These are phyloP conservation scores for Aromia moschata DNA, from an alignment of 2,888 invertebrate genomes.

Conservation along the genomic window DNA sequence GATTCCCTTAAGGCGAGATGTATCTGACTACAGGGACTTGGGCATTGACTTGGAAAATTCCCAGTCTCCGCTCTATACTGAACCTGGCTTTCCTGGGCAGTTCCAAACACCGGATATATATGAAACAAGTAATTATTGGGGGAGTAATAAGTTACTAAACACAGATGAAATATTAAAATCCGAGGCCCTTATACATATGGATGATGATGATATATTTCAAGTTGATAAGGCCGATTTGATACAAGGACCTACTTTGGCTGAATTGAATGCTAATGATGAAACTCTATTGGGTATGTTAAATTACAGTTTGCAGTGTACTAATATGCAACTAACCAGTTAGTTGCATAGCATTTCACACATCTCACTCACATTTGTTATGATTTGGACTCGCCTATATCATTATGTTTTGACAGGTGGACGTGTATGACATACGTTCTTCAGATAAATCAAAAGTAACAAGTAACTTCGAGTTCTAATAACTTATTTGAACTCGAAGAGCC, in stretches of 20 bases:
- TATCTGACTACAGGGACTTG: conserved; percentile 64
- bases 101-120: conserved; percentile 59
- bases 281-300: conserved; percentile 73
- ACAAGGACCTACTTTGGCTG: conserved; percentile 83
- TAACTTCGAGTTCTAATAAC: no score
- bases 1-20: conserved; percentile 68
- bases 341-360: no score
- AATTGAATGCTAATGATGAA: conserved; percentile 86
- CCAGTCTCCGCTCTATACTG: conserved; percentile 66
- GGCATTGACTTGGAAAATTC: conserved; percentile 68
- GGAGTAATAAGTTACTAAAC: conserved; percentile 56
- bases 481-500: no score
- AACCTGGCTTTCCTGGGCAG: conserved; percentile 54
- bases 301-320: no score
- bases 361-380: no score
- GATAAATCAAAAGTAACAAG: no score
- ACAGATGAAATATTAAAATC: conserved; percentile 59
- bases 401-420: no score
- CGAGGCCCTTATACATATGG: conserved; percentile 77
- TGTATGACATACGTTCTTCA: no score
- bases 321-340: no score
- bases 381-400: no score
- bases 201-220: conserved; percentile 90
- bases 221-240: conserved; percentile 88
- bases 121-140: conserved; percentile 62